Evolutionary conservation across 2,888 invertebrate genomes (phyloP).

Genomic region (Ennomos quercinarius): DNA sequence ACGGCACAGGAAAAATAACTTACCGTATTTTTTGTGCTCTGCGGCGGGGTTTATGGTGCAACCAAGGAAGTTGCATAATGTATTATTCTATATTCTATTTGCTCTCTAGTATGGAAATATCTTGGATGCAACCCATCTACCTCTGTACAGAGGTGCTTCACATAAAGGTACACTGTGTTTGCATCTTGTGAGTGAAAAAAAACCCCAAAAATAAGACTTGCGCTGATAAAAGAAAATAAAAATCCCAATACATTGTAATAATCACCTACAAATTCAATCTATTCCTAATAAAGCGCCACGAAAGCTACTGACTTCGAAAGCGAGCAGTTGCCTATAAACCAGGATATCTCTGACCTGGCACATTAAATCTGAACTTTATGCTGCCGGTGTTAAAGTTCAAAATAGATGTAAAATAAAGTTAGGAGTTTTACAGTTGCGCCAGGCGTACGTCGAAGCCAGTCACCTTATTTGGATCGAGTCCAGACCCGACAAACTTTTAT

Average conservation of each 20-base stretch:
- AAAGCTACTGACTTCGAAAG: constrained; percentile 67
- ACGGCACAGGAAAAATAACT: too few relatives aligned
- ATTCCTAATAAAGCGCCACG: constrained; percentile 69
- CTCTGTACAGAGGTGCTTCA: too few relatives aligned
- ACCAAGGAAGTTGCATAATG: too few relatives aligned
- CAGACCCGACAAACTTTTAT: constrained; percentile 79
- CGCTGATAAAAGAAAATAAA: too few relatives aligned
- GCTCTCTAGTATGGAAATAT: too few relatives aligned
- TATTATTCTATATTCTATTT: too few relatives aligned
- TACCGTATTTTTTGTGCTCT: too few relatives aligned
- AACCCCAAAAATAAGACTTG: too few relatives aligned
- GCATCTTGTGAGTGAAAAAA: too few relatives aligned
- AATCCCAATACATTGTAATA: constrained; percentile 53
- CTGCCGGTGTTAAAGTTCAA: constrained; percentile 42
- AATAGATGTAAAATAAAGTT: constrained; percentile 45
- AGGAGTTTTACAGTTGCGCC: constrained; percentile 59
- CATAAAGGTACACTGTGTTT: too few relatives aligned
- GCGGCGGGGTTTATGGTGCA: too few relatives aligned
- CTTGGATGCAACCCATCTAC: too few relatives aligned
- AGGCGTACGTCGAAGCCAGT: constrained; percentile 78
- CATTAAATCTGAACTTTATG: constrained; percentile 55
- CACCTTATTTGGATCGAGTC: constrained; percentile 82
- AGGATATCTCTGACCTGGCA: constrained; percentile 38
- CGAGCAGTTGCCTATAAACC: constrained; percentile 62
- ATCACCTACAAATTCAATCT: constrained; percentile 73